Evolutionary conservation across 2,113 vertebrate genomes (phyloP), one percentile per base, ranked within the genome.

Genomic region (Hippocampus mohnikei): DNA sequence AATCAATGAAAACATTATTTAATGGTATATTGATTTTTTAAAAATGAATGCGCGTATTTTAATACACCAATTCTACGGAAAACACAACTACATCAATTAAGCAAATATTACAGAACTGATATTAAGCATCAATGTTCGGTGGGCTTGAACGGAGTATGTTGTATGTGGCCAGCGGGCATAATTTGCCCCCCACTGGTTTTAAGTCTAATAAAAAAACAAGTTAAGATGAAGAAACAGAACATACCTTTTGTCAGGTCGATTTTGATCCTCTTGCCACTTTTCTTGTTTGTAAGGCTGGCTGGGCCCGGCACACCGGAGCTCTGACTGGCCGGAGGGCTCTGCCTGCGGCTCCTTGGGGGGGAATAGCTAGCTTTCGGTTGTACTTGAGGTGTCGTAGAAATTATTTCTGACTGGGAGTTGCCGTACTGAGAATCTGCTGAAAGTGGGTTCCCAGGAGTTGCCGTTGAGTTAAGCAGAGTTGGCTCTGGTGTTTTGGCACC

Each of bases 171-270:
- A 5, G 16, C 18, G 2, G 48, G 13, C 18, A 18, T 18, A 50
- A 2, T 50, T 18, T 50, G 46, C 15, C 16, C 16, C 16, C 18
- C 48, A 18, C 46, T 53, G 50, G 50, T 23, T 56, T 56, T 6
- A 56, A 13, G 23, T 25, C 8, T 9, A n/a, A 53, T n/a, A n/a
- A 23, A 3, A 56, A 56, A 25, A 56, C 55, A 13, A 13, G 55
- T 12, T 0, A 21, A 21, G 9, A 27, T 2, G 11, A 52, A 21
- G 8, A 7, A 20, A 20, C 12, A 64, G n/a, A 13, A 37, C 11
- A 85, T 92, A 98, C 96, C 96, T 95, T 99, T 99, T 84, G 92
- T 96, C 65, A 99, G 89, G 86, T 97, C 94, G 71, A 98, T 95
- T 77, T 93, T 95, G 70, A 95, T 88, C 90, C 88, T 96, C 90